These are phyloP conservation scores for Oreohelix idahoensis DNA, from an alignment of 1,140 invertebrate genomes.

Conservation along the genomic window DNA sequence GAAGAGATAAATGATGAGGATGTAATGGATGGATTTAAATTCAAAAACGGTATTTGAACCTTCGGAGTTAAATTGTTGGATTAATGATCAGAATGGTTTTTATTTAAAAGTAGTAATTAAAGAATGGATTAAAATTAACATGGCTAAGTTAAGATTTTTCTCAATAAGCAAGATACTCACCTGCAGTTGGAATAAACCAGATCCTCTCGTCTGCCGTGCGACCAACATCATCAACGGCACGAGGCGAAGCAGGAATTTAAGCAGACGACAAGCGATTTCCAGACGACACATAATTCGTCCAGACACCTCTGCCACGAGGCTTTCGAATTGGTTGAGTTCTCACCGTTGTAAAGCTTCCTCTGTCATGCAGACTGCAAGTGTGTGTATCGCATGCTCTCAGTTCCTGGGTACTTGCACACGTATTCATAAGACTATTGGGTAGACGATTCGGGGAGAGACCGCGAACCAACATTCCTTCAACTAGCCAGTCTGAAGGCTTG, in stretches of 20 bases:
- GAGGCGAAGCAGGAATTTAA: neutral
- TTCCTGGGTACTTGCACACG: neutral
- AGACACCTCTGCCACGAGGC: neutral
- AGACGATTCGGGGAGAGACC: neutral
- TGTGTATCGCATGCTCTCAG: neutral
- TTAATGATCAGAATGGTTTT: too few species aligned
- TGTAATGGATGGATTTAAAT: too few species aligned
- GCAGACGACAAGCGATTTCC: neutral
- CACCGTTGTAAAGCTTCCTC: neutral
- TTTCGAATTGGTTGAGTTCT: neutral
- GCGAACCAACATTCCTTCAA: neutral
- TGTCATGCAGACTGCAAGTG: neutral
- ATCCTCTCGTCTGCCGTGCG: neutral
- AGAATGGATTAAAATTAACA: too few species aligned
- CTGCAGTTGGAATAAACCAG: constrained; percentile 22
- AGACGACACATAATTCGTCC: constrained; percentile 15
- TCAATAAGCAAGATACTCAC: neutral
- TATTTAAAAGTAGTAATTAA: too few species aligned
- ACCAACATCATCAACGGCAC: neutral
- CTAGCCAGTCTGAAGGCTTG: neutral
- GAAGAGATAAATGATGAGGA: too few species aligned
- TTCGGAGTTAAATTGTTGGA: too few species aligned
- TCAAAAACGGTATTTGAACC: too few species aligned
- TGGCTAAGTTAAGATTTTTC: too few species aligned
- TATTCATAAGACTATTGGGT: neutral